Percentiles rank a stretch among this genome's conserved stretches.
Evolutionary conservation across 2,113 vertebrate species (phyloP).

Genomic region (Chloroceryle aenea): DNA sequence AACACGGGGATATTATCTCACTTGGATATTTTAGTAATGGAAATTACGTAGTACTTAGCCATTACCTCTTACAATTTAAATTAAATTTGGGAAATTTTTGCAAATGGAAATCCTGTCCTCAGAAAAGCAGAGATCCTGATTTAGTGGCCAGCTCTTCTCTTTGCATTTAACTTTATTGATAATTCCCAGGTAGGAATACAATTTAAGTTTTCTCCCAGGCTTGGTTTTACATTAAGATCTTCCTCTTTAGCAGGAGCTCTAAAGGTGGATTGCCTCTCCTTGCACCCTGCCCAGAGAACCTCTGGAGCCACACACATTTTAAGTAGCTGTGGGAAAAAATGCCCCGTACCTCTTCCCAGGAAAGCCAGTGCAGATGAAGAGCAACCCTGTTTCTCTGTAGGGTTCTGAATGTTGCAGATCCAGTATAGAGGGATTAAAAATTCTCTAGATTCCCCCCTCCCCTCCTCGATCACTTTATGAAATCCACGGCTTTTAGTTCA

Average conservation of each 20-base stretch:
- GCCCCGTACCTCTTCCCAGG: not conserved
- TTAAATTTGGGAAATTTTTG: constrained; percentile 56
- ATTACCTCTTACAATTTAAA: constrained; percentile 58
- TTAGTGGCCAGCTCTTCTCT: constrained; percentile 8
- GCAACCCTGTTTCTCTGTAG: not conserved
- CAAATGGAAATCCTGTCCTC: constrained; percentile 49
- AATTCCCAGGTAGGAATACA: constrained; percentile 38
- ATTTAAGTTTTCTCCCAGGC: constrained; percentile 42
- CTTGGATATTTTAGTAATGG: constrained; percentile 36
- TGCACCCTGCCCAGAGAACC: not conserved
- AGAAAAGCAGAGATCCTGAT: constrained; percentile 33
- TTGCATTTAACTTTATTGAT: constrained; percentile 43
- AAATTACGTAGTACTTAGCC: constrained; percentile 1
- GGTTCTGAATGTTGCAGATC: not conserved
- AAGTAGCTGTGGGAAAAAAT: not conserved
- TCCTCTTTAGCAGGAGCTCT: not conserved
- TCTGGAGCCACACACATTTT: not conserved
- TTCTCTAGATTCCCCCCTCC: not conserved
- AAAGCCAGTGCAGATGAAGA: not conserved
- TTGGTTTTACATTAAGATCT: constrained; percentile 20
- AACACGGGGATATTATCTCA: not conserved
- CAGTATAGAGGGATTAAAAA: not conserved
- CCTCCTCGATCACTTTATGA: not conserved
- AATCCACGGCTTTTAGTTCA: not conserved
- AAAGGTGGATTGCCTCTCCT: not conserved